These are phyloP conservation scores for Lepidochitona cinerea DNA, from an alignment of 2,888 invertebrate species.

Conservation along the genomic window DNA sequence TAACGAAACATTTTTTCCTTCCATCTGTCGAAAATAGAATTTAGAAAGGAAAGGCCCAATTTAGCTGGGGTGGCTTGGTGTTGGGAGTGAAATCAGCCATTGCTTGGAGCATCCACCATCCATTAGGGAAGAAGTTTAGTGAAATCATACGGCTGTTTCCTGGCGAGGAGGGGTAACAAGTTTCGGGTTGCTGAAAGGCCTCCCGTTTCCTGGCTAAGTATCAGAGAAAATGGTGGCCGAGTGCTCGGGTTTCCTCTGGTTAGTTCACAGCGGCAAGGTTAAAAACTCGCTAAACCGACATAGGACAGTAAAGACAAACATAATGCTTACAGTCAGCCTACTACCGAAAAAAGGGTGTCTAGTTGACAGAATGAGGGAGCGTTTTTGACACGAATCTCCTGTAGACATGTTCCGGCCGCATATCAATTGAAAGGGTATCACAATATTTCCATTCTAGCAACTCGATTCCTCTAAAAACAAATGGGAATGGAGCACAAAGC, in stretches of 20 bases:
- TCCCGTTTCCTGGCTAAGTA: not conserved
- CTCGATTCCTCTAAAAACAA: slow-evolving; percentile 6
- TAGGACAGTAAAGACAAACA: too few species aligned
- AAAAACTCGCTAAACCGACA: too few species aligned
- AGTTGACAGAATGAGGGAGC: not conserved
- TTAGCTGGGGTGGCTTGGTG: not conserved
- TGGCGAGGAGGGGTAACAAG: not conserved
- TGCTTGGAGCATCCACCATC: not conserved
- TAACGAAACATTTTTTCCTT: not conserved
- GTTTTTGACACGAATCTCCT: not conserved
- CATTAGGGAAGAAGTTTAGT: not conserved
- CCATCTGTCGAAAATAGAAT: not conserved
- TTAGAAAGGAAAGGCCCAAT: not conserved
- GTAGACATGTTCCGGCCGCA: not conserved
- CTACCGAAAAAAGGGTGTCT: too few species aligned
- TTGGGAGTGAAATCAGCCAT: not conserved
- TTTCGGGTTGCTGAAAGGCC: not conserved
- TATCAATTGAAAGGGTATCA: slow-evolving; percentile 7
- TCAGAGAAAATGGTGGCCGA: not conserved
- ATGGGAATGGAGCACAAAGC: not conserved
- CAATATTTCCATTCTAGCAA: slow-evolving; percentile 3
- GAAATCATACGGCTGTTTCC: not conserved
- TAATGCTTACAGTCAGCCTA: too few species aligned
- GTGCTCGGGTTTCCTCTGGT: not conserved
- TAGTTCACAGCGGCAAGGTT: too few species aligned